Base-by-base conservation (phyloP, 2,888 invertebrate genomes). In the Ctena decussata region DNA sequence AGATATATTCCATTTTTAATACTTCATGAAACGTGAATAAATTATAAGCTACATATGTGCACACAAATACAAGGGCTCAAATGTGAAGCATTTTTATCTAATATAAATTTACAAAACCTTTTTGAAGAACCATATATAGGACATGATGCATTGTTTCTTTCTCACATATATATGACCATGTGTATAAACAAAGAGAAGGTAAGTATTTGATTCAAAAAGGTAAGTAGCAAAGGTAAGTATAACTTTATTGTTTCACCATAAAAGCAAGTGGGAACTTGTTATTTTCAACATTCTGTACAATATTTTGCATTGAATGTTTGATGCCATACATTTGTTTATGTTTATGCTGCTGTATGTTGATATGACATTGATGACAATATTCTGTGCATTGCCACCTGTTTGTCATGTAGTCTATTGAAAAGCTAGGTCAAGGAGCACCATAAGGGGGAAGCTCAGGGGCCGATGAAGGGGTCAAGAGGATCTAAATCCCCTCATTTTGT, bases 81-180 rank as follows among this genome's bases (percentile, higher is more conserved):
- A n/a, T n/a, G n/a, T n/a, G n/a, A n/a, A n/a, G n/a, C n/a, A n/a
- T n/a, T n/a, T n/a, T n/a, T n/a, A n/a, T n/a, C n/a, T n/a, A n/a
- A n/a, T n/a, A n/a, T n/a, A n/a, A n/a, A n/a, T n/a, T n/a, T n/a
- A n/a, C n/a, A n/a, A n/a, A n/a, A n/a, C n/a, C n/a, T n/a, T n/a
- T n/a, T n/a, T n/a, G n/a, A n/a, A n/a, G n/a, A n/a, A n/a, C n/a
- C n/a, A n/a, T n/a, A n/a, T n/a, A n/a, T n/a, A 46, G 21, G 65
- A 65, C 65, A 65, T 65, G 65, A 65, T 65, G 65, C 65, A 65
- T 65, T 65, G 65, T 35, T 65, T 35, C 65, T 35, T 65, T 18
- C 65, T 65, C 30, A 30, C 11, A 27, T 57, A 65, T 11, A 65
- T 35, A n/a, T 65, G 3, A 24, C 35, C 30, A 46, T 46, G 21